These are phyloP conservation scores for Lasioglossum villosulum DNA, from an alignment of 2,888 invertebrate genomes.

Conservation along the genomic window DNA sequence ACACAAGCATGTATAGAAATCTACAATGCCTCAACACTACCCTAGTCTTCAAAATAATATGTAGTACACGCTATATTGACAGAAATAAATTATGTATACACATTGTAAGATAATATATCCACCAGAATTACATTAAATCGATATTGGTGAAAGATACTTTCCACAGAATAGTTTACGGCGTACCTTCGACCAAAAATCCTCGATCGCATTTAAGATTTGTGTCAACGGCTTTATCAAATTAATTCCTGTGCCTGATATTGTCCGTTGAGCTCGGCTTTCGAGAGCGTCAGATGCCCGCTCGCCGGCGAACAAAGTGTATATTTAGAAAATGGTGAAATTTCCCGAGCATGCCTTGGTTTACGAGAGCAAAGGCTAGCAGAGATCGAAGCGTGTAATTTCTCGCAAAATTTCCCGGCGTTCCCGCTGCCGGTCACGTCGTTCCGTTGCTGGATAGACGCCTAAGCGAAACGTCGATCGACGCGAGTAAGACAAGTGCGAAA, in stretches of 20 bases:
- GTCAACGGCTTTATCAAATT: neutral
- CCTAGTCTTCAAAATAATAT: no score
- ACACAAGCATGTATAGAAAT: no score
- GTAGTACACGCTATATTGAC: no score
- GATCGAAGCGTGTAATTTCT: constrained; percentile 44
- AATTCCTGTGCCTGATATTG: neutral
- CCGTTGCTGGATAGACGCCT: constrained; percentile 51
- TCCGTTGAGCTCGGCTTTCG: neutral
- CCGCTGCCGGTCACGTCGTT: constrained; percentile 47
- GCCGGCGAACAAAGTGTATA: neutral
- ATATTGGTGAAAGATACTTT: neutral
- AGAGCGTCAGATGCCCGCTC: neutral
- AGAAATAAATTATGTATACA: no score
- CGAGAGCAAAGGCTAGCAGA: neutral
- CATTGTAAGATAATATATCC: no score
- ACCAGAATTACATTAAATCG: no score
- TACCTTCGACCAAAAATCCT: no score
- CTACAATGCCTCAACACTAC: no score
- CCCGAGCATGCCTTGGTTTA: neutral
- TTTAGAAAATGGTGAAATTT: neutral
- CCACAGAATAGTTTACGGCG: no score
- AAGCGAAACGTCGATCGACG: constrained; percentile 72
- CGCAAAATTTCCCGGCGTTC: constrained; percentile 26
- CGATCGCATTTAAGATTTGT: no score
- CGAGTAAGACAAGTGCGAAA: constrained; percentile 77